Evolutionary conservation across 2,888 invertebrate genomes (phyloP), one percentile per base, ranked within the genome.

Genomic region (Drosophila rubida): DNA sequence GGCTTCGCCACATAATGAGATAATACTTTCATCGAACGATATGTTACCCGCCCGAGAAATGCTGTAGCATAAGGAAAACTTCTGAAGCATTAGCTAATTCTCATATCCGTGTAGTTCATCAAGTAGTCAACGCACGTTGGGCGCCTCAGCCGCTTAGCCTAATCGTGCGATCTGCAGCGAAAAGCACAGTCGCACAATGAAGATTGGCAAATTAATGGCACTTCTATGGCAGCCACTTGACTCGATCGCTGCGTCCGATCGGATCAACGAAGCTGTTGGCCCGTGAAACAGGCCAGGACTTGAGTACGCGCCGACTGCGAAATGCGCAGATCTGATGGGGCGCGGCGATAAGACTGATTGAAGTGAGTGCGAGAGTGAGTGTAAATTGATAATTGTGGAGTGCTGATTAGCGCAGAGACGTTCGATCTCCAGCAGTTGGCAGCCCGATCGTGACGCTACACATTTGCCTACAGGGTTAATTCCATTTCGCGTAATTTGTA

Each of bases 401-500:
- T 50, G 41, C 54, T 46, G 72, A 76, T 60, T 54, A 39, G 58
- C 44, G 41, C 67, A 73, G 49, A 71, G 73, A 60, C 73, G 63
- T 72, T 76, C 75, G 75, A 77, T 73, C 69, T 62, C 13, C n/a
- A 46, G 27, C 22, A 55, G 23, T 53, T 53, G 41, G 16, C 19
- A 19, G 13, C 13, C 3, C 32, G 65, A 77, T 69, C 79, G 67
- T 78, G 78, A 80, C 70, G 68, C 50, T 45, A 58, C 77, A 78
- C 67, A 78, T 78, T 78, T 78, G 78, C 78, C 64, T 78, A 27
- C 41, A 61, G 85, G 85, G 85, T 84, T 81, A 85, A 84, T 71
- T 75, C 75, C 63, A 59, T 72, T 71, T 67, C 72, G 65, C 78
- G 75, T 71, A 85, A 82, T 81, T 81, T 81, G 83, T 81, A 74